These are phyloP conservation scores for Chelonoidis abingdonii DNA, from an alignment of 2,113 vertebrate genomes.

Conservation along the genomic window DNA sequence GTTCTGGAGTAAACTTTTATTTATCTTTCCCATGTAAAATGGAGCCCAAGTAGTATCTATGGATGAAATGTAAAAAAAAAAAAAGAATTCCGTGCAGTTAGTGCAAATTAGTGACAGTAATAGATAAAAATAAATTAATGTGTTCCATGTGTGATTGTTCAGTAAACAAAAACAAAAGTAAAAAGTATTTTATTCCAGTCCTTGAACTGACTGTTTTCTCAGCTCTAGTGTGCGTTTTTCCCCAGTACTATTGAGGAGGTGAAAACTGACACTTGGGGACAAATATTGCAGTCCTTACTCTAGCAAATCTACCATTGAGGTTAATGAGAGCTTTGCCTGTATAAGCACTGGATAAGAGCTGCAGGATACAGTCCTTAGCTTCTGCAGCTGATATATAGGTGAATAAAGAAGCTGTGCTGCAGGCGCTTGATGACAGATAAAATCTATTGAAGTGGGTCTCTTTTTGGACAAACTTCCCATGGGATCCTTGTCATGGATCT, in stretches of 20 bases:
- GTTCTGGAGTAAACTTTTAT: background rate
- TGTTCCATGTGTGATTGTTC: background rate
- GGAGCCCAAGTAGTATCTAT: background rate
- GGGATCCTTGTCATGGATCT: background rate
- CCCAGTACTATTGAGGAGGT: background rate
- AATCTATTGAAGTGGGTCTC: background rate
- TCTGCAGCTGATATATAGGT: background rate
- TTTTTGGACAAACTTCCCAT: background rate
- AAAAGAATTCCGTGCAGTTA: background rate
- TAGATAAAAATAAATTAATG: background rate
- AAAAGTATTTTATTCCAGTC: background rate
- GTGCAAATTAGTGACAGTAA: background rate
- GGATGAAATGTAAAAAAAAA: background rate
- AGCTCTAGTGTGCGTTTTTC: background rate
- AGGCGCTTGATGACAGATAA: background rate
- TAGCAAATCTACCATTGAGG: background rate
- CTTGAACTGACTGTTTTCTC: background rate
- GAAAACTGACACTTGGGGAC: background rate
- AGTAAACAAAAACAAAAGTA: rapidly evolving
- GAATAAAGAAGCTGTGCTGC: background rate
- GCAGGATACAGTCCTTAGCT: background rate
- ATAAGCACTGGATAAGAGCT: background rate
- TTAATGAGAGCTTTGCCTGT: background rate
- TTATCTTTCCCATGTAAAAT: background rate
- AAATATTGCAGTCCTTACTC: rapidly evolving